These are phyloP conservation scores for Carabus problematicus DNA, from an alignment of 2,888 invertebrate genomes.

Conservation along the genomic window DNA sequence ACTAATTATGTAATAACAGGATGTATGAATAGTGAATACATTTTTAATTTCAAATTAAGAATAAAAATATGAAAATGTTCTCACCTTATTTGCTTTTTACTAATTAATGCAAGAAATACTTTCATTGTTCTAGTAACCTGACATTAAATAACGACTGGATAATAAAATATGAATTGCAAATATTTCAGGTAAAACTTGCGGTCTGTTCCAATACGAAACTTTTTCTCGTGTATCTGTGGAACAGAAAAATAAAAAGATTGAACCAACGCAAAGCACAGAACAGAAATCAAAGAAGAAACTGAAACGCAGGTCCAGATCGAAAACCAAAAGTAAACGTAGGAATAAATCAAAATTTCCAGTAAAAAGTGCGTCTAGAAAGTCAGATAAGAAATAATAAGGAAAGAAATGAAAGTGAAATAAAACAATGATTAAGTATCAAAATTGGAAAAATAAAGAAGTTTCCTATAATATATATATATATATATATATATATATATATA, in stretches of 20 bases:
- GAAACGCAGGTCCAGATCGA: slow-evolving; percentile 53
- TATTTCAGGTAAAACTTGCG: slow-evolving; percentile 62
- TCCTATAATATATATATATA: no score
- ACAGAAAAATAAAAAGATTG: slow-evolving; percentile 52
- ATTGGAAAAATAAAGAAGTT: no score
- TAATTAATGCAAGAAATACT: no score
- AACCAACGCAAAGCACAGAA: slow-evolving; percentile 46
- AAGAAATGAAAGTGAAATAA: slow-evolving; percentile 50
- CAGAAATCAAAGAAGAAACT: slow-evolving; percentile 52
- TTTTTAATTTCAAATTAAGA: no score
- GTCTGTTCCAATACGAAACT: slow-evolving; percentile 65
- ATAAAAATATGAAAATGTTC: no score
- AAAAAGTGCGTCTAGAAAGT: slow-evolving; percentile 45
- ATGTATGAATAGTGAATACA: no score
- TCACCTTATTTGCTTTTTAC: no score
- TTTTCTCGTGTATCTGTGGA: slow-evolving; percentile 58
- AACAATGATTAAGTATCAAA: slow-evolving; percentile 44
- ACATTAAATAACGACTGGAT: no score
- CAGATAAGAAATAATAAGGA: slow-evolving; percentile 49
- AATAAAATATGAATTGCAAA: slow-evolving; percentile 16
- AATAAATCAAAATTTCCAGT: slow-evolving; percentile 50
- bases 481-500: no score
- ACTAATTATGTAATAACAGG: no score
- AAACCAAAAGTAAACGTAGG: slow-evolving; percentile 50
- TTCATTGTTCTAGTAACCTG: no score